Conservation (phyloP, 2,113 vertebrate species). For the Sarotherodon lohbergeri region DNA sequence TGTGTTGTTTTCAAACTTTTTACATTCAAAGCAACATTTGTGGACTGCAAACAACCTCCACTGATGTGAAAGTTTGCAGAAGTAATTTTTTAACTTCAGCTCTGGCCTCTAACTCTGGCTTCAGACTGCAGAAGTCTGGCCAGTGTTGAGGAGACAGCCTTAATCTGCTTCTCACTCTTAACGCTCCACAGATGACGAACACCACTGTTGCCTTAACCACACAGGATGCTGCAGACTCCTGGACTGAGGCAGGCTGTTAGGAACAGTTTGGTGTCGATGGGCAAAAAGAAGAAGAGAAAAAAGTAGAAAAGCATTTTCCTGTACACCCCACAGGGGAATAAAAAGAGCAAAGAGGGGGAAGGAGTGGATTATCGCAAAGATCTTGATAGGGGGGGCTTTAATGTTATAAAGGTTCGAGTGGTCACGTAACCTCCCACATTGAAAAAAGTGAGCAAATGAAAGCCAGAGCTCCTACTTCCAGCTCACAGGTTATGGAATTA, state of each 20-base stretch:
- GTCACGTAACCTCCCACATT: constrained; percentile 30
- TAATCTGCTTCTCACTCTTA: constrained; percentile 61
- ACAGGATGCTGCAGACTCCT: constrained; percentile 14
- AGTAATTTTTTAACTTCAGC: neutral
- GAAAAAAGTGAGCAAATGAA: constrained; percentile 41
- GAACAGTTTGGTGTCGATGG: neutral
- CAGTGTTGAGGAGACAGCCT: constrained; percentile 56
- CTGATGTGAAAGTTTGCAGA: neutral
- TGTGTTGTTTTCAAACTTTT: neutral
- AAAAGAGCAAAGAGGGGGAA: neutral
- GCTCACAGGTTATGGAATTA: constrained; percentile 18
- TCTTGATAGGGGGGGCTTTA: constrained; percentile 19
- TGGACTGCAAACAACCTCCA: neutral
- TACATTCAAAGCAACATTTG: neutral
- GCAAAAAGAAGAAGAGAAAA: neutral
- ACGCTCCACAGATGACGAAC: constrained; percentile 59
- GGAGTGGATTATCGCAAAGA: constrained; percentile 44
- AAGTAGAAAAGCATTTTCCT: constrained; percentile 38
- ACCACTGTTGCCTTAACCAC: constrained; percentile 12
- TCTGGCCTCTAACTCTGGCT: neutral
- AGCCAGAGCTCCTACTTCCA: constrained; percentile 41
- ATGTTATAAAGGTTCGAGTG: constrained; percentile 51
- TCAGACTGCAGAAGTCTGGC: constrained; percentile 37
- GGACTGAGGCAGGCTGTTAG: neutral
- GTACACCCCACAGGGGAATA: constrained; percentile 24